Evolutionary conservation across 1,140 invertebrate genomes (phyloP).

Genomic region (Tribolium castaneum): DNA sequence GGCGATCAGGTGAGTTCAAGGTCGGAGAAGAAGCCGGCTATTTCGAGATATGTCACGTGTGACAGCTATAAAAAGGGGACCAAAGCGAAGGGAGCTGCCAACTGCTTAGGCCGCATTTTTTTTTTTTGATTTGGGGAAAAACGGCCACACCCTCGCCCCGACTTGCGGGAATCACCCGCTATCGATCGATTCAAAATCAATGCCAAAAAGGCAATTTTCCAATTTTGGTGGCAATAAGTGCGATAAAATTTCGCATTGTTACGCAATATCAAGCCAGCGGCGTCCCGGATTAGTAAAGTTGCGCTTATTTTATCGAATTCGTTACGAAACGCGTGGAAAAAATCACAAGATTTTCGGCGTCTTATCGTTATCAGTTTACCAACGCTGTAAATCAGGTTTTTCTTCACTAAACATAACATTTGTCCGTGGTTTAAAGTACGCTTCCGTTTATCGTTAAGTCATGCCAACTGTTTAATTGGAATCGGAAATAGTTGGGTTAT

Average conservation of each 20-base stretch:
- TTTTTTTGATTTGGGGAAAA: too few relatives aligned
- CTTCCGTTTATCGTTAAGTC: too few relatives aligned
- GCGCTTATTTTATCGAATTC: background rate
- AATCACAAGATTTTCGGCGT: background rate
- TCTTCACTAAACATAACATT: too few relatives aligned
- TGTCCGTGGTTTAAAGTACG: too few relatives aligned
- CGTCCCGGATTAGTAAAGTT: background rate
- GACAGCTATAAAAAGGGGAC: background rate
- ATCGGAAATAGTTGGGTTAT: too few relatives aligned
- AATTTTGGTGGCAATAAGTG: background rate
- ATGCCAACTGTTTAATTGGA: too few relatives aligned
- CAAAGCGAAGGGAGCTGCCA: background rate
- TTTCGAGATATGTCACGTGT: constrained; percentile 6
- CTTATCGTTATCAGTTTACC: constrained; percentile 13
- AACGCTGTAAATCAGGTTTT: background rate
- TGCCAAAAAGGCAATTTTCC: too few relatives aligned
- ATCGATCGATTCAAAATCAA: background rate
- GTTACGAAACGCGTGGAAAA: constrained; percentile 3
- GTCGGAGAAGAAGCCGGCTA: background rate
- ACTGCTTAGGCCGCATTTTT: too few relatives aligned
- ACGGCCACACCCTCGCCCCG: background rate
- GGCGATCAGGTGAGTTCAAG: constrained; percentile 28
- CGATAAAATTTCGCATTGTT: constrained; percentile 19
- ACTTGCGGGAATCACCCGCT: background rate
- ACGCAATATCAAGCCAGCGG: constrained; percentile 10